Evolutionary conservation across 1,140 invertebrate species (phyloP).

Genomic region (Pteromalus puparum): DNA sequence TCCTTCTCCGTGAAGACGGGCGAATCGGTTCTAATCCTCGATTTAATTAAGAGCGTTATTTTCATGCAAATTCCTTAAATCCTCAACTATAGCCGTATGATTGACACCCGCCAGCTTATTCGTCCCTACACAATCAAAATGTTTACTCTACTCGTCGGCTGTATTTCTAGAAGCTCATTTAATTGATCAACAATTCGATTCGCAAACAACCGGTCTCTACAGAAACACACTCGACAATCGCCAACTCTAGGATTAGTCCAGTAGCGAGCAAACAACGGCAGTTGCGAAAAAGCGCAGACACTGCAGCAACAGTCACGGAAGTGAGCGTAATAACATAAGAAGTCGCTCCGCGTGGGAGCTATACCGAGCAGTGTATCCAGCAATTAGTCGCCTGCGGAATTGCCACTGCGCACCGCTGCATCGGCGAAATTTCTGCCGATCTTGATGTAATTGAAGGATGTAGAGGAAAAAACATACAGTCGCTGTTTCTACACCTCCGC

Average conservation of each 20-base stretch:
- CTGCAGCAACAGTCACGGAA: neutral
- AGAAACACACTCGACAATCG: neutral
- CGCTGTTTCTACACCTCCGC: constrained; percentile 16
- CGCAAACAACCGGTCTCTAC: too few species aligned
- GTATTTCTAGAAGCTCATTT: too few species aligned
- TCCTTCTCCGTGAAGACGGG: neutral
- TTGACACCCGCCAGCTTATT: neutral
- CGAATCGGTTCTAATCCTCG: neutral
- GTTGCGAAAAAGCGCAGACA: constrained; percentile 8
- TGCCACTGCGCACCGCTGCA: constrained; percentile 7
- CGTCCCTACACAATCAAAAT: too few species aligned
- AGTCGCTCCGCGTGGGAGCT: neutral
- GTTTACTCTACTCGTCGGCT: too few species aligned
- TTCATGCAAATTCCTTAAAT: neutral
- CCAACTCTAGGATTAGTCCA: neutral
- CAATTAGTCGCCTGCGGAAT: constrained; percentile 1
- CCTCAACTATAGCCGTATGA: neutral
- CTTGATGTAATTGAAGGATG: constrained; percentile 21
- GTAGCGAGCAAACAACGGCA: neutral
- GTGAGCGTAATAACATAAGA: neutral
- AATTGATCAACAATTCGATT: too few species aligned
- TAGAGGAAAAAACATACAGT: neutral
- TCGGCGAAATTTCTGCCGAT: constrained; percentile 23
- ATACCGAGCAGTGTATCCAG: neutral
- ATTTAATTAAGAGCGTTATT: neutral